phyloP scores from a whole-genome alignment of 2,797 vertebrate species.

The Harpagifer antarcticus region DNA sequence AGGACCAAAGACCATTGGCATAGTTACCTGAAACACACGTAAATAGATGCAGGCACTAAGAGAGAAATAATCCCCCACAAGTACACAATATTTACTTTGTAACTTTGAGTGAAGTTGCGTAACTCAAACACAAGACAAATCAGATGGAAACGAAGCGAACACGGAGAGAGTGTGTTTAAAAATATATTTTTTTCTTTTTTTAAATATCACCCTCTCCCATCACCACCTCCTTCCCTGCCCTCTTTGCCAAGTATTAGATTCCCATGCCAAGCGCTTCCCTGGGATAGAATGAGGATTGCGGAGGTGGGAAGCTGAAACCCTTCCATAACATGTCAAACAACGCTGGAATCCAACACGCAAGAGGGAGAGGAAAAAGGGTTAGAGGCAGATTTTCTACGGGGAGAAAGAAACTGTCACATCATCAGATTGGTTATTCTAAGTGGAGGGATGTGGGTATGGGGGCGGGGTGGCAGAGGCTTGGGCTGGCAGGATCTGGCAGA shows the following conservation, averaged over 20 bases:
- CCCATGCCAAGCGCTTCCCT: slow-evolving; percentile 83
- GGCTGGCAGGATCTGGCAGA: slow-evolving; percentile 84
- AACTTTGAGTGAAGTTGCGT: slow-evolving; percentile 49
- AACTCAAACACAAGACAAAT: neutral
- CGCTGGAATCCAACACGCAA: slow-evolving; percentile 80
- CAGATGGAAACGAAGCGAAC: slow-evolving; percentile 37
- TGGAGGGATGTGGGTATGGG: slow-evolving; percentile 81
- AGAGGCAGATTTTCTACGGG: slow-evolving; percentile 82
- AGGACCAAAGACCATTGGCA: slow-evolving; percentile 51
- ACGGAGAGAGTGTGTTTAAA: slow-evolving; percentile 61
- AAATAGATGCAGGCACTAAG: slow-evolving; percentile 12
- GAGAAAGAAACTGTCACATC: slow-evolving; percentile 88
- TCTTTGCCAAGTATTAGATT: slow-evolving; percentile 84
- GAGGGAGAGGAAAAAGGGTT: slow-evolving; percentile 78
- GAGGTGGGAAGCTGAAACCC: slow-evolving; percentile 85
- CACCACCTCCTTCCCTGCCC: slow-evolving; percentile 70
- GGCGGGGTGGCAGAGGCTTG: slow-evolving; percentile 77
- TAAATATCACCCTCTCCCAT: slow-evolving; percentile 57
- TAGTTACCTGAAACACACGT: slow-evolving; percentile 51
- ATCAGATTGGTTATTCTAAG: slow-evolving; percentile 85
- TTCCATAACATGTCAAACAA: slow-evolving; percentile 87
- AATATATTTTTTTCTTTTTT: slow-evolving; percentile 44
- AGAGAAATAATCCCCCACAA: neutral
- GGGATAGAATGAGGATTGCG: slow-evolving; percentile 85
- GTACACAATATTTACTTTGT: neutral